These are phyloP conservation scores for Adineta ricciae DNA, from an alignment of 2,888 invertebrate genomes.

Conservation along the genomic window DNA sequence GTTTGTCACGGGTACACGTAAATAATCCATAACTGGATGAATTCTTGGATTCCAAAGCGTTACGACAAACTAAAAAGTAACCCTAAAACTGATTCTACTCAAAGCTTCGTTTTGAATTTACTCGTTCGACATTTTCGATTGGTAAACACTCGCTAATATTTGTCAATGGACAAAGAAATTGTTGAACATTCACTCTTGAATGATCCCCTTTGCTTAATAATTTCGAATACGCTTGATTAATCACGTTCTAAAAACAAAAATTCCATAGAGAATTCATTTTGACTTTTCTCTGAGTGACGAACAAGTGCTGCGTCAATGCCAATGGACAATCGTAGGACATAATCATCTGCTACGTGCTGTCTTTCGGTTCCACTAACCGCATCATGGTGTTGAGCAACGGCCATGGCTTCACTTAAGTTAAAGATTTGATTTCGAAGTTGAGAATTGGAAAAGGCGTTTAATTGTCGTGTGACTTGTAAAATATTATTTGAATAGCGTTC, in stretches of 20 bases:
- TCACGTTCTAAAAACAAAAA: too few species aligned
- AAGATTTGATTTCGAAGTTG: too few species aligned
- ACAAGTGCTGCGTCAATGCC: too few species aligned
- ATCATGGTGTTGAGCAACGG: constrained; percentile 72
- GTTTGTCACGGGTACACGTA: constrained; percentile 53
- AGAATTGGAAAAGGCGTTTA: constrained; percentile 23
- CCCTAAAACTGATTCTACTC: too few species aligned
- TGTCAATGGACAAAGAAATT: background rate
- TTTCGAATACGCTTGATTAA: too few species aligned
- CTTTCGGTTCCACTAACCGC: constrained; percentile 54
- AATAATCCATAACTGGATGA: constrained; percentile 54
- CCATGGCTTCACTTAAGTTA: constrained; percentile 21
- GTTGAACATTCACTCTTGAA: too few species aligned
- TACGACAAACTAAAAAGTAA: constrained; percentile 62
- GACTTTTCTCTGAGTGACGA: too few species aligned
- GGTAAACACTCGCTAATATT: background rate
- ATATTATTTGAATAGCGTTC: constrained; percentile 48
- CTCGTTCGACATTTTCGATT: constrained; percentile 18
- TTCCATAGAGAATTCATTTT: too few species aligned
- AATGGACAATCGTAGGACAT: constrained; percentile 14
- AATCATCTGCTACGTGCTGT: constrained; percentile 31
- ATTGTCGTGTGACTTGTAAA: constrained; percentile 44
- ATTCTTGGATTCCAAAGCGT: constrained; percentile 73
- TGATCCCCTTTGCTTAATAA: too few species aligned
- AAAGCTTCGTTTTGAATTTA: too few species aligned